Conservation (phyloP, 2,888 invertebrate genomes). For the Drosophila setosimentum region DNA sequence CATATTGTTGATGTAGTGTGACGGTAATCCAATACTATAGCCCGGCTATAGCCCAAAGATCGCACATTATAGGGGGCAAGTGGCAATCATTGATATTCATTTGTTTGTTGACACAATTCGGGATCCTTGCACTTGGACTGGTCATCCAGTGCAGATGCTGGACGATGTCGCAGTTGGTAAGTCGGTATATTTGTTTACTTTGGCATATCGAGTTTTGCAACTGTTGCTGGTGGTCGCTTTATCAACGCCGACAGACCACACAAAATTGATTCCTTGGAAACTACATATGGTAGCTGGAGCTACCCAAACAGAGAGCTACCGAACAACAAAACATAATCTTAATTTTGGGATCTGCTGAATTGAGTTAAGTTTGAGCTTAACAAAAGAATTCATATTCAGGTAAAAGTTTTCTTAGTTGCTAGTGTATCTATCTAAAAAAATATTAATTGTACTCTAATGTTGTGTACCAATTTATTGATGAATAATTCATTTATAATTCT, state of each 20-base stretch:
- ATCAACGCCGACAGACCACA: slow-evolving; percentile 72
- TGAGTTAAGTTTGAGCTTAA: neutral
- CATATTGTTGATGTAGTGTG: slow-evolving; percentile 14
- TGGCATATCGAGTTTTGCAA: slow-evolving; percentile 55
- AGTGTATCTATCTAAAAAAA: neutral
- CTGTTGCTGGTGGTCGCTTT: slow-evolving; percentile 68
- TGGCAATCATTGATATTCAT: slow-evolving; percentile 29
- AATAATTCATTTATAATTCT: neutral
- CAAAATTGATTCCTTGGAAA: slow-evolving; percentile 53
- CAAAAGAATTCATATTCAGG: neutral
- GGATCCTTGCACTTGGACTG: slow-evolving; percentile 36
- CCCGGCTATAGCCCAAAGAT: slow-evolving; percentile 11
- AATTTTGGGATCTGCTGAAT: neutral
- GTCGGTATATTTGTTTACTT: slow-evolving; percentile 53
- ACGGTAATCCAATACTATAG: slow-evolving; percentile 57
- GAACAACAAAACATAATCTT: neutral
- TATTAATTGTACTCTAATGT: neutral
- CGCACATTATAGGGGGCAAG: slow-evolving; percentile 45
- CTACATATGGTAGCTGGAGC: neutral
- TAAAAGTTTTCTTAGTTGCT: neutral
- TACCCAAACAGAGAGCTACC: neutral
- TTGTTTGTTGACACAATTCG: slow-evolving; percentile 67
- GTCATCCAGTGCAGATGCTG: slow-evolving; percentile 9
- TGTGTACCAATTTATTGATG: neutral
- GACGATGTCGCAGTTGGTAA: slow-evolving; percentile 12